phyloP scores from a whole-genome alignment of 2,797 vertebrate genomes.

The Benthosema pterotum region DNA sequence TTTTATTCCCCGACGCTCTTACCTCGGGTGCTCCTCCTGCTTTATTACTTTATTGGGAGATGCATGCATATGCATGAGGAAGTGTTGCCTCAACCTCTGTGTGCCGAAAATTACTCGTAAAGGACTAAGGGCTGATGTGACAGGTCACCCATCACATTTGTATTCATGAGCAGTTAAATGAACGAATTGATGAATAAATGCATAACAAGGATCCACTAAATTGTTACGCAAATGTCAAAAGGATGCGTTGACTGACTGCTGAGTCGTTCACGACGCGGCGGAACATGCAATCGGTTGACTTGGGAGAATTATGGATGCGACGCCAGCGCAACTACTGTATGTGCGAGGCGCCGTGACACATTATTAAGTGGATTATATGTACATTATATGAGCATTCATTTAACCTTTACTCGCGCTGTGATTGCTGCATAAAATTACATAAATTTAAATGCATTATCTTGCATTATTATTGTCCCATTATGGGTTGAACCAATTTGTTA shows the following conservation, averaged over 20 bases:
- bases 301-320: constrained; percentile 35
- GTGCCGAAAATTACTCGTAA: constrained; percentile 56
- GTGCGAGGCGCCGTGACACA: no score
- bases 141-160: constrained; percentile 68
- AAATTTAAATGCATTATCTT: no score
- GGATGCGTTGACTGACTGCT: constrained; percentile 53
- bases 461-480: no score
- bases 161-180: constrained; percentile 79
- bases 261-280: constrained; percentile 36
- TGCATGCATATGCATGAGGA: constrained; percentile 72
- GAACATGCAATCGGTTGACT: constrained; percentile 48
- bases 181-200: constrained; percentile 79
- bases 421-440: no score
- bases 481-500: no score
- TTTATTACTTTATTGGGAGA: constrained; percentile 38
- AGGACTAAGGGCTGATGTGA: constrained; percentile 62
- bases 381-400: no score
- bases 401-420: no score
- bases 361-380: no score
- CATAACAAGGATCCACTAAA: constrained; percentile 75
- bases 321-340: constrained; percentile 10
- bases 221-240: constrained; percentile 78
- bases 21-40: constrained; percentile 31
- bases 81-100: constrained; percentile 63
- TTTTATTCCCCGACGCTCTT: constrained; percentile 40